A percentile compares a stretch with the other conserved stretches of the same genome.
These are phyloP conservation scores for Macrobrachium nipponense DNA, from an alignment of 1,140 invertebrate genomes.

Conservation along the genomic window DNA sequence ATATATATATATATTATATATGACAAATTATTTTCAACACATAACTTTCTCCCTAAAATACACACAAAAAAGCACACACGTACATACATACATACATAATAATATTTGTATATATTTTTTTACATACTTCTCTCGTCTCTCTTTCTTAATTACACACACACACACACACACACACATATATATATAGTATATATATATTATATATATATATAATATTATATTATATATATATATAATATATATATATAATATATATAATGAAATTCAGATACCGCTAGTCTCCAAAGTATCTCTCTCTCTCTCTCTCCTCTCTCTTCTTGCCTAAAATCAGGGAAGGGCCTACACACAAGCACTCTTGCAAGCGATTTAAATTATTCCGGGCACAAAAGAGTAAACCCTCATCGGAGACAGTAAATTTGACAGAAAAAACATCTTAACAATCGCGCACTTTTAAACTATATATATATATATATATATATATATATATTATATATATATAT, in stretches of 20 bases:
- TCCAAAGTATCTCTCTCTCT: background rate
- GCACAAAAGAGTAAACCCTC: too few relatives aligned
- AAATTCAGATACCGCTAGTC: background rate
- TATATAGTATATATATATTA: too few relatives aligned
- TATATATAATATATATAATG: background rate
- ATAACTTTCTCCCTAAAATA: background rate
- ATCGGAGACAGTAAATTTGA: background rate
- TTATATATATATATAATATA: conserved; percentile 21
- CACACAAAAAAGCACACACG: background rate
- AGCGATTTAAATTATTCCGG: too few relatives aligned
- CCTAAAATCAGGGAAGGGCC: too few relatives aligned
- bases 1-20: conserved; percentile 2
- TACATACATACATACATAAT: background rate
- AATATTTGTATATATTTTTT: too few relatives aligned
- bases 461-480: background rate
- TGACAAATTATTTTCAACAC: background rate
- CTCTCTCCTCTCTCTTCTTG: too few relatives aligned
- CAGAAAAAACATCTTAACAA: background rate
- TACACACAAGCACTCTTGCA: background rate
- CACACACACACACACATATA: conserved; percentile 16
- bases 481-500: background rate
- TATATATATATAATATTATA: background rate
- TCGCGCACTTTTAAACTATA: too few relatives aligned
- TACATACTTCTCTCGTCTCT: too few relatives aligned
- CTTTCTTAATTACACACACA: background rate